These are phyloP conservation scores for Erinaceus europaeus DNA, from an alignment of 2,113 vertebrate species.

Conservation along the genomic window DNA sequence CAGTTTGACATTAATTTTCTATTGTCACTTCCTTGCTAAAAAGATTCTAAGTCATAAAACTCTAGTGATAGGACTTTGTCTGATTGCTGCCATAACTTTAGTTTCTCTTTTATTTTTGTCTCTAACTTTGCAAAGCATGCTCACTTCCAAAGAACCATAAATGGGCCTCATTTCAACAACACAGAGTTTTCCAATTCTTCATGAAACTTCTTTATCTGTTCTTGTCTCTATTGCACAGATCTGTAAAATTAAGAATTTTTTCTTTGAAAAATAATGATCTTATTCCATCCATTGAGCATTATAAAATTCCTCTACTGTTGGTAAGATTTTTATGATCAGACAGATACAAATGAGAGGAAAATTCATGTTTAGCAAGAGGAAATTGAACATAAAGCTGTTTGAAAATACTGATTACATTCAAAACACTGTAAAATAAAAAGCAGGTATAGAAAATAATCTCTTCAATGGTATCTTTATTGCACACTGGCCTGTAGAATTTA, in stretches of 20 bases:
- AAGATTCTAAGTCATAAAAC: not conserved
- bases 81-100: not conserved
- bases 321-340: slow-evolving; percentile 1
- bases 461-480: not conserved
- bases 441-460: not conserved
- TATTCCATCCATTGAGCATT: not conserved
- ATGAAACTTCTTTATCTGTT: not conserved
- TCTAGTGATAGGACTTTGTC: not conserved
- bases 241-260: not conserved
- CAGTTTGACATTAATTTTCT: not conserved
- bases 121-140: not conserved
- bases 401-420: not conserved
- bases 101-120: not conserved
- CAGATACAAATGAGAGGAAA: not conserved
- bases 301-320: not conserved
- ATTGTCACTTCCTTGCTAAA: not conserved
- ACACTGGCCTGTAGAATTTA: not conserved
- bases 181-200: not conserved
- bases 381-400: not conserved
- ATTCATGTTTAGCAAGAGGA: not conserved
- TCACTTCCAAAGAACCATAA: slow-evolving; percentile 11
- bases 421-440: not conserved
- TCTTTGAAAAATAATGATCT: not conserved
- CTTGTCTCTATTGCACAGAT: not conserved
- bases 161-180: not conserved